Conservation (phyloP, 1,140 invertebrate genomes). For the Scaptomyza montana region DNA sequence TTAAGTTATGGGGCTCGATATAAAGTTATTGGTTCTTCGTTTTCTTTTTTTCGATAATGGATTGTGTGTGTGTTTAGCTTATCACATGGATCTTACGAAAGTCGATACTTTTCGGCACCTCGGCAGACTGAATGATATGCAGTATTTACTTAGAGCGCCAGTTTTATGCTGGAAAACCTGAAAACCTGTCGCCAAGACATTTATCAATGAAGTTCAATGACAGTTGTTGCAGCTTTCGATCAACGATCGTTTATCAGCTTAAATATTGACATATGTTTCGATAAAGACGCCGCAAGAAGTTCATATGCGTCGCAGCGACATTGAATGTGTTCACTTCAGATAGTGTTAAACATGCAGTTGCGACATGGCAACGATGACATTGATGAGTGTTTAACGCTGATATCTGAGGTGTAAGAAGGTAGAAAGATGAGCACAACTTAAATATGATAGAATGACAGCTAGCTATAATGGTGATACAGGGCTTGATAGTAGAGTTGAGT, state of each 20-base stretch:
- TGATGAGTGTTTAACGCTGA: slow-evolving; percentile 34
- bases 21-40: slow-evolving; percentile 4
- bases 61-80: slow-evolving; percentile 64
- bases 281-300: slow-evolving; percentile 50
- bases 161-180: slow-evolving; percentile 6
- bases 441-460: background rate
- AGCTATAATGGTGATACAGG: background rate
- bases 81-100: slow-evolving; percentile 63
- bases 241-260: slow-evolving; percentile 70
- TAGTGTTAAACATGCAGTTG: slow-evolving; percentile 32
- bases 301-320: slow-evolving; percentile 16
- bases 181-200: slow-evolving; percentile 38
- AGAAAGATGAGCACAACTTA: slow-evolving; percentile 1
- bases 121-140: slow-evolving; percentile 17
- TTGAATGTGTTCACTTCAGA: slow-evolving; percentile 12
- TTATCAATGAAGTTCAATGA: slow-evolving; percentile 82
- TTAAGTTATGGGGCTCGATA: slow-evolving; percentile 26
- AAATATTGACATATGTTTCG: slow-evolving; percentile 63
- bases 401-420: slow-evolving; percentile 28
- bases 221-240: slow-evolving; percentile 67
- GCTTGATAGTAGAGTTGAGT: background rate
- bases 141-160: slow-evolving; percentile 27
- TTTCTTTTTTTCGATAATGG: background rate
- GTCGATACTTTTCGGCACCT: slow-evolving; percentile 47
- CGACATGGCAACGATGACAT: slow-evolving; percentile 37